Evolutionary conservation across 64 coral and sea anemone species (phyloP).

Genomic region (Pachyseris speciosa): DNA sequence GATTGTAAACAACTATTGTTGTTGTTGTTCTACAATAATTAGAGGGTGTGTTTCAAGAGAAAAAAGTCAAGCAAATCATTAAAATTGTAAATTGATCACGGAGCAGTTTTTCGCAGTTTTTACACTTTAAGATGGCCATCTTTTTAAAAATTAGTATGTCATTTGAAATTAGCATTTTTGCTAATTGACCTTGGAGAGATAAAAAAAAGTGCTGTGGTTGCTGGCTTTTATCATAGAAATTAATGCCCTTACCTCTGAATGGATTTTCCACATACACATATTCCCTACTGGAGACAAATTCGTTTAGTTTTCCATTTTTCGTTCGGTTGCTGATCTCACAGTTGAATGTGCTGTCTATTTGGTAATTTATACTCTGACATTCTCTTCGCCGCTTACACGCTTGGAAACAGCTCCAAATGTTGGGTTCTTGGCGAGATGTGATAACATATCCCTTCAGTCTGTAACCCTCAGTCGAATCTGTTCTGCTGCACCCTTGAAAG

Average conservation of each 20-base stretch:
- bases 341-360: not conserved
- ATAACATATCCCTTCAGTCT: not conserved
- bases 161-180: too few species aligned
- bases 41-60: too few species aligned
- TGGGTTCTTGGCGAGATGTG: not conserved
- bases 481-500: constrained; percentile 3
- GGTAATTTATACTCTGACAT: constrained; percentile 66
- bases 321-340: constrained; percentile 70
- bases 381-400: not conserved
- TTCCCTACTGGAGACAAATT: not conserved
- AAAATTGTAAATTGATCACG: too few species aligned
- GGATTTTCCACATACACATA: constrained; percentile 61
- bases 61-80: too few species aligned
- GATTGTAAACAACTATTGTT: too few species aligned
- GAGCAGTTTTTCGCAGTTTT: too few species aligned
- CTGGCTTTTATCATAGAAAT: too few species aligned
- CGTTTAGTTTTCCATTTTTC: not conserved
- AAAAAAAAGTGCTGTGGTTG: too few species aligned
- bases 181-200: too few species aligned
- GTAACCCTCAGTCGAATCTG: not conserved
- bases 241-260: constrained; percentile 46
- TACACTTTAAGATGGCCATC: too few species aligned
- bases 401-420: constrained; percentile 50
- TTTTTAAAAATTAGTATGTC: too few species aligned
- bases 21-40: too few species aligned